These are phyloP conservation scores for Galbula dea DNA, from an alignment of 2,113 vertebrate genomes.

Conservation along the genomic window DNA sequence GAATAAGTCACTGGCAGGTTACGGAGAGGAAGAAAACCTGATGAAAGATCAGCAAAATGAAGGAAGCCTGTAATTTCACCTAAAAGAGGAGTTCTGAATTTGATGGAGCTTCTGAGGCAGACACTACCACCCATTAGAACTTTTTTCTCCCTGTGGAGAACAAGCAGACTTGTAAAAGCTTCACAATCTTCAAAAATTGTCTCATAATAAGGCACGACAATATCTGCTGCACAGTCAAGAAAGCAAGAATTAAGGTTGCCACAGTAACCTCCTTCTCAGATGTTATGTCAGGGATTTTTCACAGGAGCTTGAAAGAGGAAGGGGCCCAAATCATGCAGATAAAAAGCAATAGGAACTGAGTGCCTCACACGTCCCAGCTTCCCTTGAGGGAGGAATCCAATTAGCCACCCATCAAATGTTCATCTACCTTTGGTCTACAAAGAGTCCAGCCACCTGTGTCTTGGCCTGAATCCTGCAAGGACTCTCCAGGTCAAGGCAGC, in stretches of 20 bases:
- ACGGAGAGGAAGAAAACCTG: neutral
- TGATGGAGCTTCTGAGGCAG: neutral
- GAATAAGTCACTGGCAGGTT: neutral
- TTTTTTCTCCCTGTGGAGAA: neutral
- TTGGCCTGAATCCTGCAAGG: neutral
- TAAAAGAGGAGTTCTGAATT: neutral
- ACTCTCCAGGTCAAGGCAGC: neutral
- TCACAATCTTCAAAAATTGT: neutral
- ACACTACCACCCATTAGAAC: neutral
- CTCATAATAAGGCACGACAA: neutral
- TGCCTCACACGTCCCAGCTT: neutral
- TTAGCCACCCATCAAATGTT: neutral
- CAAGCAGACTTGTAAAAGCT: neutral
- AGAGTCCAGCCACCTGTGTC: neutral
- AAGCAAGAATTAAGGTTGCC: neutral
- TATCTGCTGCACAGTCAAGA: neutral
- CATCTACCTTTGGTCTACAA: neutral
- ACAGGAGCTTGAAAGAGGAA: neutral
- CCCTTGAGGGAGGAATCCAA: neutral
- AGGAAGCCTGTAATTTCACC: slow-evolving; percentile 1
- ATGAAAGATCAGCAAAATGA: slow-evolving; percentile 4
- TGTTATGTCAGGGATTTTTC: neutral
- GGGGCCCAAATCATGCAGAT: neutral
- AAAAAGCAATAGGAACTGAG: neutral
- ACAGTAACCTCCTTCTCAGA: neutral